A percentile compares a stretch with the other conserved stretches of the same genome.
Evolutionary conservation across 1,140 invertebrate species (phyloP).

Genomic region (Mizuhopecten yessoensis): DNA sequence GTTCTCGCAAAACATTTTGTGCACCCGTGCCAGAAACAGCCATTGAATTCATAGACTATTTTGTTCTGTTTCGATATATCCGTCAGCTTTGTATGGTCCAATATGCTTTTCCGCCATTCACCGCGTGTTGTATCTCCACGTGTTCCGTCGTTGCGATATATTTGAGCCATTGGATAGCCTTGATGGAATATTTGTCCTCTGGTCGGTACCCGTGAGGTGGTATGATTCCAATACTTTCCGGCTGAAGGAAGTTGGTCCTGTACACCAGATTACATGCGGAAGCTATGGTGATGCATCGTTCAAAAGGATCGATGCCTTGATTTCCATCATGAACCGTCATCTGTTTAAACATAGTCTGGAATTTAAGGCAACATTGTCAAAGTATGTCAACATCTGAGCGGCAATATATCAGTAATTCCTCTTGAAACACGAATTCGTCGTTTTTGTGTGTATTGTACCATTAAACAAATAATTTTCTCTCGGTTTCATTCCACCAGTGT

Average conservation of each 20-base stretch:
- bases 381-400: conserved; percentile 56
- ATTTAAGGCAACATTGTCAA: conserved; percentile 49
- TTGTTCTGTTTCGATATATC: conserved; percentile 50
- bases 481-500: conserved; percentile 7
- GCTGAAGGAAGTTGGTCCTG: conserved; percentile 46
- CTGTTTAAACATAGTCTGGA: conserved; percentile 53
- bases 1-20: conserved; percentile 51
- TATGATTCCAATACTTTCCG: conserved; percentile 53
- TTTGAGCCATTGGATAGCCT: conserved; percentile 53
- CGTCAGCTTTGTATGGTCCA: conserved; percentile 59
- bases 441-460: conserved; percentile 42
- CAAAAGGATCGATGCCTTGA: conserved; percentile 59
- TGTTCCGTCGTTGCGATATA: background rate
- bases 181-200: conserved; percentile 50
- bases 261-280: conserved; percentile 55
- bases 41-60: too few relatives aligned
- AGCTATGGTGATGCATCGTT: conserved; percentile 55
- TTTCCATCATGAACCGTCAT: conserved; percentile 46
- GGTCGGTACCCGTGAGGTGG: conserved; percentile 55
- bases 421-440: conserved; percentile 40
- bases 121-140: conserved; percentile 58
- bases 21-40: conserved; percentile 64
- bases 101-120: conserved; percentile 53
- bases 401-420: conserved; percentile 54
- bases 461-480: conserved; percentile 41